Evolutionary conservation across 2,888 invertebrate genomes (phyloP), one percentile per base, ranked within the genome.

Genomic region (Galeruca laticollis): DNA sequence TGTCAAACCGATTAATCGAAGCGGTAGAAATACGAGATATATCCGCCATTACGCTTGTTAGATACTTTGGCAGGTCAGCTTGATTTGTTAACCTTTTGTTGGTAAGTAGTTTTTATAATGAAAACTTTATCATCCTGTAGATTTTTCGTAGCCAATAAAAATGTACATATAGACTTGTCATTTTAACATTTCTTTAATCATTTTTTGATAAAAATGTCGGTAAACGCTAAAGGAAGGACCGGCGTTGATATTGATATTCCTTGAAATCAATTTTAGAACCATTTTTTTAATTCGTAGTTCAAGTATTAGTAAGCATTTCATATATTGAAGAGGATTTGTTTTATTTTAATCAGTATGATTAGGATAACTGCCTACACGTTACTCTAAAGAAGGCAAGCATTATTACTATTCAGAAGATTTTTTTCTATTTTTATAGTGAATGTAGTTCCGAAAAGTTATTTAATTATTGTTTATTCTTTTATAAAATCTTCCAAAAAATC

Each of bases 1-100:
- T 47, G 47, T 47, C 47, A 47, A 47, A 37, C 13, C 37, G 37
- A 37, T 11, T 37, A 37, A 47, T 15, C 47, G 47, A 47, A 18
- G 47, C 18, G 18, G 6, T 47, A 37, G 6, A 8, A 11, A 15
- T 47, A 47, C 18, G 18, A 47, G 26, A 18, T 10, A 26, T 15
- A 10, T 54, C 31, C 31, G 54, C 54, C 54, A 54, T 54, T 54
- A 54, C n/a, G 54, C 54, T 54, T 54, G 54, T 54, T 31, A 54
- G n/a, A 31, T 54, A 26, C 31, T 52, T 52, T 31, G 26, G n/a
- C 54, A 31, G 31, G 18, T 54, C 26, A n/a, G 15, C 8, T 18
- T 54, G 31, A 31, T 54, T 31, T 51, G 11, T 20, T n/a, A 31
- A 31, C 1, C 18, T n/a, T 18, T 54, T 31, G 26, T 49, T 18